phyloP scores from a whole-genome alignment of 2,888 invertebrate genomes.

The Cantharis lateralis region DNA sequence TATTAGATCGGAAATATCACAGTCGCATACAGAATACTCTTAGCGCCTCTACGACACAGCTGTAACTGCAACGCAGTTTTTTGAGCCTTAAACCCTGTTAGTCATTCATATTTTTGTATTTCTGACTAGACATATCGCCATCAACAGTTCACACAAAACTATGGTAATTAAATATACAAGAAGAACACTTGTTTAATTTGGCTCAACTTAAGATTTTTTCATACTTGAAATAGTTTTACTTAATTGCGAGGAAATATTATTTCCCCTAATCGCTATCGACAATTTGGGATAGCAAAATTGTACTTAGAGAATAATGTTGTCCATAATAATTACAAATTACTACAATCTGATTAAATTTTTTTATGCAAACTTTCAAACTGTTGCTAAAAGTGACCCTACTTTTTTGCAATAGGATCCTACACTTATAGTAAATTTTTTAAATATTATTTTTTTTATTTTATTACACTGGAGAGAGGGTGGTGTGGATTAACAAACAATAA shows the following conservation, averaged over 20 bases:
- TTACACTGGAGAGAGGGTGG: background rate
- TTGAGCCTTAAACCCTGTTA: conserved; percentile 31
- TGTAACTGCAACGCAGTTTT: conserved; percentile 54
- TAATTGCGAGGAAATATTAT: conserved; percentile 2
- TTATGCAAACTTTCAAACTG: conserved; percentile 30
- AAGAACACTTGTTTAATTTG: conserved; percentile 5
- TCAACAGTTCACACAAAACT: conserved; percentile 16
- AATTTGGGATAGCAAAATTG: conserved; percentile 35
- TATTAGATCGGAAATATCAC: conserved; percentile 54
- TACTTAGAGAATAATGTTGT: conserved; percentile 14
- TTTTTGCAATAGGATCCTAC: conserved; percentile 33
- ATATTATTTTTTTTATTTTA: conserved; percentile 20
- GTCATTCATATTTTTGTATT: conserved; percentile 19
- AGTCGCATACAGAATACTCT: conserved; percentile 55
- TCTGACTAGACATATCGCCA: conserved; percentile 24
- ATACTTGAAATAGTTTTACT: background rate
- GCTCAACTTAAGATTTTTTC: conserved; percentile 12
- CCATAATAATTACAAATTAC: conserved; percentile 25
- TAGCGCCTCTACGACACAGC: conserved; percentile 52
- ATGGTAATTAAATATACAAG: conserved; percentile 10
- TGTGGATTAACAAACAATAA: background rate
- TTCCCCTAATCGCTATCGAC: conserved; percentile 24
- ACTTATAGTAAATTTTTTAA: conserved; percentile 35
- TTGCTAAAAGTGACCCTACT: conserved; percentile 33
- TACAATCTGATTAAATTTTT: conserved; percentile 32